These are phyloP conservation scores for Tiliacea aurago DNA, from an alignment of 2,888 invertebrate genomes.

Conservation along the genomic window DNA sequence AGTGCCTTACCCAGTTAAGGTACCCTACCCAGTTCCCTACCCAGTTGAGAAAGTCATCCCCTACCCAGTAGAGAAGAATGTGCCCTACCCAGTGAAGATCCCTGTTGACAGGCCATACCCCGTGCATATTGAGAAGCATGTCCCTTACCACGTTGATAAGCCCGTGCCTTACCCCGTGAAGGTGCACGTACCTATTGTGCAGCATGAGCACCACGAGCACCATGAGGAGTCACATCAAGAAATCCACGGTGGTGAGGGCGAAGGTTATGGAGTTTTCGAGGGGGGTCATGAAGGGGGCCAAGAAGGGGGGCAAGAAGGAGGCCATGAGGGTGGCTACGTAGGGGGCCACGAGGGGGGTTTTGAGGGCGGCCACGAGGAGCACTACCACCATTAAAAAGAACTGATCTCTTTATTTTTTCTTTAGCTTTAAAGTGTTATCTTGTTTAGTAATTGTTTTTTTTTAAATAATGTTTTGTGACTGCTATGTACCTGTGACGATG, in stretches of 20 bases:
- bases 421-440: slow-evolving; percentile 89
- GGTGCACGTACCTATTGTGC: slow-evolving; percentile 92
- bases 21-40: slow-evolving; percentile 93
- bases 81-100: slow-evolving; percentile 92
- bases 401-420: slow-evolving; percentile 86
- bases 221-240: slow-evolving; percentile 51
- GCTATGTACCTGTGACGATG: slow-evolving; percentile 78
- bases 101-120: slow-evolving; percentile 91
- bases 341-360: slow-evolving; percentile 48
- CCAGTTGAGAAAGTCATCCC: slow-evolving; percentile 92
- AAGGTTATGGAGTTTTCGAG: slow-evolving; percentile 48
- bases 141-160: slow-evolving; percentile 92
- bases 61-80: slow-evolving; percentile 92
- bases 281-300: slow-evolving; percentile 32
- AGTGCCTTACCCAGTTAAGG: slow-evolving; percentile 94
- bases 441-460: slow-evolving; percentile 83
- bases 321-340: slow-evolving; percentile 7
- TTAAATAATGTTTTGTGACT: slow-evolving; percentile 80
- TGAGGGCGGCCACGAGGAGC: slow-evolving; percentile 58
- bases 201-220: slow-evolving; percentile 66
- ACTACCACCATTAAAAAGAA: slow-evolving; percentile 85
- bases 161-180: slow-evolving; percentile 93
- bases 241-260: slow-evolving; percentile 40
- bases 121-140: slow-evolving; percentile 92
- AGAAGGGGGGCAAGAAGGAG: slow-evolving; percentile 35